Evolutionary conservation across 2,888 invertebrate genomes (phyloP), one percentile per base, ranked within the genome.

Genomic region (Drosophila macrospina): DNA sequence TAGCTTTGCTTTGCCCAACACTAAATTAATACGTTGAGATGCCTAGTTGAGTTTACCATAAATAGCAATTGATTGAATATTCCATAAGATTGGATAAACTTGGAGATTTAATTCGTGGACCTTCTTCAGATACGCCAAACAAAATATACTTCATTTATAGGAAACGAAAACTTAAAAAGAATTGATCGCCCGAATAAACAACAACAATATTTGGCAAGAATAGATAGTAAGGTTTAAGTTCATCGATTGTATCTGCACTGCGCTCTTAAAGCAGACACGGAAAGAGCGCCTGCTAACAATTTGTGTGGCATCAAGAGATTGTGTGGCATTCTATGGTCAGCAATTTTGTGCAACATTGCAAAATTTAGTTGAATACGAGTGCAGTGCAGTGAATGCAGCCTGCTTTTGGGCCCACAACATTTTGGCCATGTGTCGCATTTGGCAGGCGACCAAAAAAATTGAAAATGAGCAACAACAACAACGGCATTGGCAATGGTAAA

Each of bases 371-470:
- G 37, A 30, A 15, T 15, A 28, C 30, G 28, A 52, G 30, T 13
- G 36, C 51, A 52, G 30, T 13, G 36, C 51, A 52, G 32, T 26
- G 20, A 47, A 36, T 65, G 64, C 10, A 55, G 71, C 16, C 50
- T 52, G 62, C 62, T 56, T 56, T 65, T 55, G 59, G 75, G 70
- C 41, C 4, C 61, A 41, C 24, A 44, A 34, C 41, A 24, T 52
- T 56, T 59, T 44, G 44, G 57, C 59, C 73, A 66, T 69, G 48
- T 67, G 66, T 74, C 77, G 69, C 74, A 69, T 75, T 86, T 82
- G 82, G 86, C 86, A 83, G 55, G 28, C 55, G 60, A 60, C 86
- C 82, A 82, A 83, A 50, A 73, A 74, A 65, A 15, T 41, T 15
- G 20, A 39, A 61, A 54, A 61, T 55, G 30, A 6, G 16, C 44